Base-by-base conservation (phyloP, 2,888 invertebrate genomes). In the Caenorhabditis uteleia region DNA sequence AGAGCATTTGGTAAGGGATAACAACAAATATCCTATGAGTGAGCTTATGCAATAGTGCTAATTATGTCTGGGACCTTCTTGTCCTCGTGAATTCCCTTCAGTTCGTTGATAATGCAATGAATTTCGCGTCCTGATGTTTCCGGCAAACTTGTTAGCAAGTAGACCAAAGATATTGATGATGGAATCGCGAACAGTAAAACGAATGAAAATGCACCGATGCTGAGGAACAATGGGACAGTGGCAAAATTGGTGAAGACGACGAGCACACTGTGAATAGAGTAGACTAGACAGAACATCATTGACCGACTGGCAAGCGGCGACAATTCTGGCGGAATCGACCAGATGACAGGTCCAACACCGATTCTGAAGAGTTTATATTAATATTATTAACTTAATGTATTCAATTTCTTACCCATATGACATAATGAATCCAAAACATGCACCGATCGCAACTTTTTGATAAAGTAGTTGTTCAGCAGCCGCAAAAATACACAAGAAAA, bases 241-340 rank as follows among this genome's bases (percentile, higher is more conserved):
- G 61, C 42, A 53, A 77, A 77, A 49, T 76, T 79, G 44, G 75
- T 77, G 43, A 74, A 40, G 21, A 78, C 75, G 27, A 79, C 76
- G 27, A 77, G 59, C 21, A 72, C 50, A 39, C 72, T 75, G 55
- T 74, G 75, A 34, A 77, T 64, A 10, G 73, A 70, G 43, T 73
- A 79, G 56, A 75, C 74, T 38, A 76, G 42, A 44, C 77, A 75
- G 64, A 79, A 75, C 68, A 79, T 74, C 39, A 72, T 68, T 8
- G 77, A 77, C 14, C 75, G 70, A 46, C 73, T 49, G 21, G 57
- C 50, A 7, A 73, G 58, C 14, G 71, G 72, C 18, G 77, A 75
- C 21, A 81, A 51, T 56, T 80, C 80, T 3, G 77, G 69, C n/a
- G 72, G 75, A 34, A 81, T 68, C 40, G 75, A 74, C 74, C 75